Percentiles rank a stretch among this genome's conserved stretches.
Evolutionary conservation across 1,140 invertebrate genomes (phyloP).

Genomic region (Procambarus virginalis): DNA sequence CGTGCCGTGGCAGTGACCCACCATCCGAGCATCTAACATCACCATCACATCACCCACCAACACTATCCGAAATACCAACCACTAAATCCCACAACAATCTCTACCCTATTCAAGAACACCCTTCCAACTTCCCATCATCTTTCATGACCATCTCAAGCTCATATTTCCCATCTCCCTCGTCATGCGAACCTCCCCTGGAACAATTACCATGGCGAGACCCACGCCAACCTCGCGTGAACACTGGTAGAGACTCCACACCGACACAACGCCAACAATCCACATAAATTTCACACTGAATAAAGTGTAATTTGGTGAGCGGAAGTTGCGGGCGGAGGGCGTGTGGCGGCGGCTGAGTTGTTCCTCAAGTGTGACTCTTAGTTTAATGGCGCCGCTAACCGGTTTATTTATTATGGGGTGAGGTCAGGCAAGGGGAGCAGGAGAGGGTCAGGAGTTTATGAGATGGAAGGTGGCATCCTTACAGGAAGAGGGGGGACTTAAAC

Average conservation of each 20-base stretch:
- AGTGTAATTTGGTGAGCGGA: constrained; percentile 41
- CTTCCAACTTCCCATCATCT: background rate
- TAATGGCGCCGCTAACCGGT: constrained; percentile 42
- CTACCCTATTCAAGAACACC: too few relatives aligned
- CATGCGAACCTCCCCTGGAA: background rate
- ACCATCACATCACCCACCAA: background rate
- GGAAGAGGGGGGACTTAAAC: background rate
- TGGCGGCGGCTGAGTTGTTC: background rate
- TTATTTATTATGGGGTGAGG: constrained; percentile 39
- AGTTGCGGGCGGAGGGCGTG: background rate
- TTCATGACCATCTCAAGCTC: background rate
- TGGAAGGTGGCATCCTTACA: background rate
- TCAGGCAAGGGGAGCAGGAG: constrained; percentile 13
- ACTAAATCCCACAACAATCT: background rate
- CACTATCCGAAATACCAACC: background rate
- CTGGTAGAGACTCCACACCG: too few relatives aligned
- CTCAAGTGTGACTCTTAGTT: constrained; percentile 36
- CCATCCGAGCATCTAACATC: background rate
- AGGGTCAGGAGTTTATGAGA: background rate
- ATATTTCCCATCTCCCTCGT: background rate
- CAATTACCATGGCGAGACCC: too few relatives aligned
- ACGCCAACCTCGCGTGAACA: too few relatives aligned
- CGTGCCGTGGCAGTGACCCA: too few relatives aligned
- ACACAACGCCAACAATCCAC: background rate
- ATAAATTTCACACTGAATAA: constrained; percentile 32